phyloP scores from a whole-genome alignment of 1,140 invertebrate genomes.

The Cherax destructor region DNA sequence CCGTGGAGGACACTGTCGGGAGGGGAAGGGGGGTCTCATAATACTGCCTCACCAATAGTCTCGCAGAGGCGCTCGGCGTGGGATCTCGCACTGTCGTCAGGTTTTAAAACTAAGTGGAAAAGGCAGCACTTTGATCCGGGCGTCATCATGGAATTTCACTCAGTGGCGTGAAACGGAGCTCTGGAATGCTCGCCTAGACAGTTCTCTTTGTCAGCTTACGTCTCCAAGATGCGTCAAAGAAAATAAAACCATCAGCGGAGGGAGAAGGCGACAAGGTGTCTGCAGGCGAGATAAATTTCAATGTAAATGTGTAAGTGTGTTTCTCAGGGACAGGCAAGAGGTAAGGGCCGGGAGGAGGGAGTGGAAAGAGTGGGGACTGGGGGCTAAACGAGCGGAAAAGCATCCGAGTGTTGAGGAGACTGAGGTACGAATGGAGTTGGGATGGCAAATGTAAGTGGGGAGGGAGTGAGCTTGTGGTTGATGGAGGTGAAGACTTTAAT shows the following conservation, averaged over 20 bases:
- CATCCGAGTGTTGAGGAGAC: not conserved
- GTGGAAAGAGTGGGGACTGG: too few species aligned
- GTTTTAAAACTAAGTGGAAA: conserved; percentile 20
- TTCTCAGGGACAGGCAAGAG: not conserved
- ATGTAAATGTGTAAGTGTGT: conserved; percentile 10
- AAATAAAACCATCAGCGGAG: conserved; percentile 2
- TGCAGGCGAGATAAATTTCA: conserved; percentile 10
- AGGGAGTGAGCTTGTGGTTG: not conserved
- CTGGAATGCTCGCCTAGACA: not conserved
- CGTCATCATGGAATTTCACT: conserved; percentile 1
- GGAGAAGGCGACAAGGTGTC: conserved; percentile 1
- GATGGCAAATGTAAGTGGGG: not conserved
- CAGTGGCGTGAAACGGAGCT: not conserved
- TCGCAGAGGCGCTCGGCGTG: not conserved
- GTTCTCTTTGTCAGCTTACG: conserved; percentile 15
- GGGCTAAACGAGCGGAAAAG: conserved; percentile 2
- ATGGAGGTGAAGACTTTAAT: not conserved
- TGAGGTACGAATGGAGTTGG: not conserved
- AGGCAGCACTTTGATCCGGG: conserved; percentile 11
- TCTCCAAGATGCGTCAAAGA: conserved; percentile 5
- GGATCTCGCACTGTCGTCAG: not conserved
- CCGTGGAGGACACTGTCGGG: not conserved
- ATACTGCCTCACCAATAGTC: not conserved
- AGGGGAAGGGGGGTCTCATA: not conserved
- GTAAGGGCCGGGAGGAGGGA: not conserved